Base-by-base conservation (phyloP, 1,140 invertebrate species). In the Neodiprion virginianus region DNA sequence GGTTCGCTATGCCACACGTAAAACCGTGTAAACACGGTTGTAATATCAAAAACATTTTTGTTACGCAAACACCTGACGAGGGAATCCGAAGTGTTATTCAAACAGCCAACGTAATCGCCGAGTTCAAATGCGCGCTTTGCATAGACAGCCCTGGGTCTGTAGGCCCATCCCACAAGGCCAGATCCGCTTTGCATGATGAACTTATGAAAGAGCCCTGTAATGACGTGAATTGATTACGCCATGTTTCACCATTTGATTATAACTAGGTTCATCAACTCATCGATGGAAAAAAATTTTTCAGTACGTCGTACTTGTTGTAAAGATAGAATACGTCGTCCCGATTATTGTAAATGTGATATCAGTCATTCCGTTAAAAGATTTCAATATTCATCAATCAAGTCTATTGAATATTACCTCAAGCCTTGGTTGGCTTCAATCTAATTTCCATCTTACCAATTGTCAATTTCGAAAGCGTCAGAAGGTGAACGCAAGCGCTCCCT, bases 401-500 rank as follows among this genome's bases (percentile, higher is more conserved):
- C 53, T 11, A 8, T 8, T n/a, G 7, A 4, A 61, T 2, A 12
- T 61, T 2, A 61, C 28, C 1, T 5, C 28, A 40, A 3, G 2
- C 28, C 1, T 40, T 40, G 1, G 5, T 40, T 5, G 28, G 1
- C 1, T 40, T 40, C 28, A 5, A 40, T 40, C 28, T 40, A 2
- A 40, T 1, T 40, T 40, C 53, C 1, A 3, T 65, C 61, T 28
- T 71, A 77, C 82, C 83, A 76, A 74, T 73, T 2, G 83, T 82
- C 8, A 77, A 76, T 40, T 82, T 81, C 1, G 83, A 84, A 11
- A 85, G 66, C 68, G 79, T 72, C 53, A 81, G 82, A 17, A 84
- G 75, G 70, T 79, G 76, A 5, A 79, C 85, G 50, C 77, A 74
- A 14, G 82, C 78, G 7, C 83, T 84, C 0, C 86, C 86, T 1